Evolutionary conservation across 2,113 vertebrate genomes (phyloP).

Genomic region (Pteruthius melanotis): DNA sequence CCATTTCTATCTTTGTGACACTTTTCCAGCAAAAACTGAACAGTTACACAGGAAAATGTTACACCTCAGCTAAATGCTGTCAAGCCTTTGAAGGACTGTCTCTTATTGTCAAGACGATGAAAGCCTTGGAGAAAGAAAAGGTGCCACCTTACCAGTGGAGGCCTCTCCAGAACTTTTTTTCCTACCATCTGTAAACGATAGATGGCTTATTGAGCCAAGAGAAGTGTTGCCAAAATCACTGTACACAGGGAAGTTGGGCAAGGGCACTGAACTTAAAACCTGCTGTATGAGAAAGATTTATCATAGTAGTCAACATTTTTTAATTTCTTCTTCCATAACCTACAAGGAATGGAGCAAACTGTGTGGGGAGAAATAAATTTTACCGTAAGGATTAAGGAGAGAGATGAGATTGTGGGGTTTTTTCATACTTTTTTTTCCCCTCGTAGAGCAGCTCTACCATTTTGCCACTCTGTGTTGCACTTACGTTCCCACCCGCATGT

Average conservation of each 20-base stretch:
- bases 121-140: not conserved
- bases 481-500: fast-evolving
- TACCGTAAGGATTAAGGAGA: fast-evolving
- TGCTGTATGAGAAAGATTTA: not conserved
- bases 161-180: not conserved
- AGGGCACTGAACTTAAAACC: not conserved
- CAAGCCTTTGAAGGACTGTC: not conserved
- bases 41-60: not conserved
- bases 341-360: not conserved
- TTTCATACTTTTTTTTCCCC: fast-evolving
- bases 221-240: not conserved
- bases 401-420: fast-evolving
- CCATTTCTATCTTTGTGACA: not conserved
- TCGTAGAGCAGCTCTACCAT: not conserved
- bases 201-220: not conserved
- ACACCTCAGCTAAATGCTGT: not conserved
- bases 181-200: not conserved
- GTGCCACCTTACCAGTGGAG: not conserved
- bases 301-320: not conserved
- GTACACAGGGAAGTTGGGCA: not conserved
- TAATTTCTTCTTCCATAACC: not conserved
- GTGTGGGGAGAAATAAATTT: fast-evolving
- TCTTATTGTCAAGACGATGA: not conserved
- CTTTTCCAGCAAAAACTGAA: not conserved
- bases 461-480: fast-evolving